Conservation (phyloP, 2,113 vertebrate genomes). For the Chloebia gouldiae region DNA sequence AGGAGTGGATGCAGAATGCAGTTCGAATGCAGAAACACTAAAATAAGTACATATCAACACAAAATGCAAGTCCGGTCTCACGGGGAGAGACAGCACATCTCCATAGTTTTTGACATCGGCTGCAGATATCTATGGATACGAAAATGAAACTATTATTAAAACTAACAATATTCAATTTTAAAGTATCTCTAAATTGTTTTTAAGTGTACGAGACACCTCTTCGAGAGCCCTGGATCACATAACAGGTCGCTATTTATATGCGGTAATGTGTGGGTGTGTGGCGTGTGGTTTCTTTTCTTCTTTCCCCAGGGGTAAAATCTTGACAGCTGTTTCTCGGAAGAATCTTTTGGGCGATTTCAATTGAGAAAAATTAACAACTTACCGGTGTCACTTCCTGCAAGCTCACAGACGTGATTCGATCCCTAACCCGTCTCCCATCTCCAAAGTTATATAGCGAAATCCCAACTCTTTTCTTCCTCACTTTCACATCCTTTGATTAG, state of each 20-base stretch:
- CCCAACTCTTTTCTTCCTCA: neutral
- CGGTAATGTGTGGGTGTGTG: neutral
- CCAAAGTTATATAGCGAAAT: neutral
- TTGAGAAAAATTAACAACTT: neutral
- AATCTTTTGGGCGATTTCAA: neutral
- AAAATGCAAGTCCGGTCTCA: neutral
- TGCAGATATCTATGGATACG: rapidly evolving
- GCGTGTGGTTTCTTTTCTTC: neutral
- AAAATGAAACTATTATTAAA: neutral
- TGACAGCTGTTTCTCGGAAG: neutral
- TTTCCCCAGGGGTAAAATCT: neutral
- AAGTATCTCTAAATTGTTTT: neutral
- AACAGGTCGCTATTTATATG: constrained; percentile 24
- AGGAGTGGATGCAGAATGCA: neutral
- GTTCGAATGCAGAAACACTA: neutral
- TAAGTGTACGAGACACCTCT: neutral
- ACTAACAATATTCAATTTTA: neutral
- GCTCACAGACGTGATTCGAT: neutral
- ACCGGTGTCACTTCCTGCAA: neutral
- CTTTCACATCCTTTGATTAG: neutral
- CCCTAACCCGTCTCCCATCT: neutral
- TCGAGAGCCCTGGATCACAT: neutral
- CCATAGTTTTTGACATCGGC: neutral
- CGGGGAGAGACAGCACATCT: neutral
- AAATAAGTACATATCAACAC: neutral